Evolutionary conservation across 2,888 invertebrate genomes (phyloP).

Genomic region (Mantis religiosa): DNA sequence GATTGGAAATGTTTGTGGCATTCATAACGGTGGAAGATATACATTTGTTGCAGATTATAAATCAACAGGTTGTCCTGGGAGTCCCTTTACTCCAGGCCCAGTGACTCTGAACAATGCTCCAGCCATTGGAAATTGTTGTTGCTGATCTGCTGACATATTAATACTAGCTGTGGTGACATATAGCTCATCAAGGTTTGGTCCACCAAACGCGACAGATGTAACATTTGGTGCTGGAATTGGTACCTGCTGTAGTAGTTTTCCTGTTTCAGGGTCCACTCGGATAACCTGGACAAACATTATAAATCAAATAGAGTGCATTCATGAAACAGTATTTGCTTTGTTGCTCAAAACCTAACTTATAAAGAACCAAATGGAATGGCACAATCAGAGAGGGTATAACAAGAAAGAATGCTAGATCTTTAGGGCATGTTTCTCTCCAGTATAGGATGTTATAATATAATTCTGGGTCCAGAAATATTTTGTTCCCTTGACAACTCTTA

Average conservation of each 20-base stretch:
- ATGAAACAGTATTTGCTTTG: background rate
- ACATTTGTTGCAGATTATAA: background rate
- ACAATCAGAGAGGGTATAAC: no score
- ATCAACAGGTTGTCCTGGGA: constrained; percentile 39
- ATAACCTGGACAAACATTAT: constrained; percentile 12
- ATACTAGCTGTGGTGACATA: constrained; percentile 65
- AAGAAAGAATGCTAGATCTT: no score
- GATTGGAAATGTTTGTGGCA: background rate
- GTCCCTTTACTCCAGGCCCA: constrained; percentile 55
- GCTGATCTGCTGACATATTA: constrained; percentile 45
- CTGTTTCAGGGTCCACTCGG: constrained; percentile 50
- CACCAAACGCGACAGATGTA: constrained; percentile 73
- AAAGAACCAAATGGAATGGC: no score
- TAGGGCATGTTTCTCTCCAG: no score
- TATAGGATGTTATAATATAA: no score
- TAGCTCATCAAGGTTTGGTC: constrained; percentile 58
- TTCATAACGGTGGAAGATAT: background rate
- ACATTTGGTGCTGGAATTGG: constrained; percentile 64
- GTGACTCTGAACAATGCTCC: constrained; percentile 60
- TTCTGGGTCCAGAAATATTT: no score
- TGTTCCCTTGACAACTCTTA: no score
- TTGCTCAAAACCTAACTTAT: no score
- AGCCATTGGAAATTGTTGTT: constrained; percentile 44
- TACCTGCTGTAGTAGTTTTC: constrained; percentile 56
- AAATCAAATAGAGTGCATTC: background rate